Percentiles rank a stretch among this genome's conserved stretches.
phyloP scores from a whole-genome alignment of 2,113 vertebrate genomes.

The Cervus canadensis region DNA sequence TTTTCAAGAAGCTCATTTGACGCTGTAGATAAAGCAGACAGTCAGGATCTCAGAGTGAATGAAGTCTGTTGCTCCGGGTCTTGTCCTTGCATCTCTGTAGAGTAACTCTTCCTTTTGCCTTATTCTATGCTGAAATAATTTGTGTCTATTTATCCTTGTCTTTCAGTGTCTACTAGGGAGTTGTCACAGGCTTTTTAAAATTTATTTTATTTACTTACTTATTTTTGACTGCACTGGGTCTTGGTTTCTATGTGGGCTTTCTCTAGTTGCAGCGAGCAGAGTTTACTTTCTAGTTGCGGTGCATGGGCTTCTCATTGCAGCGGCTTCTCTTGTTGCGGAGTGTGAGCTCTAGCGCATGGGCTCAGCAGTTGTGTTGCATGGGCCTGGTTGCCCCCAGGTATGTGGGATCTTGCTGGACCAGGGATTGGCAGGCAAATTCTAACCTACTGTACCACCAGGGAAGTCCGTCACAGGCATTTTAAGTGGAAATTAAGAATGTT shows the following conservation, averaged over 20 bases:
- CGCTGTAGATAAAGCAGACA: not conserved
- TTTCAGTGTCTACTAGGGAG: not conserved
- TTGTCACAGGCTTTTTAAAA: not conserved
- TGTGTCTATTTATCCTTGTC: not conserved
- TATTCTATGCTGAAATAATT: not conserved
- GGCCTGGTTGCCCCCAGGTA: not conserved
- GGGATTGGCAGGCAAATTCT: not conserved
- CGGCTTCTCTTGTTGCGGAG: not conserved
- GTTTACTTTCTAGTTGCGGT: not conserved
- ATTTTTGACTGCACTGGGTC: not conserved
- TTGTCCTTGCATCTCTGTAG: not conserved
- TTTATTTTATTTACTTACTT: not conserved
- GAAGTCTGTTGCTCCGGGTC: not conserved
- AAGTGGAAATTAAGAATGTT: not conserved
- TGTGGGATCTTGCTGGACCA: not conserved
- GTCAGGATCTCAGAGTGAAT: not conserved
- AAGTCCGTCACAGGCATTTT: not conserved
- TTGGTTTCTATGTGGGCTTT: not conserved
- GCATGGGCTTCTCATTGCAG: accelerated
- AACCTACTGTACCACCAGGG: not conserved
- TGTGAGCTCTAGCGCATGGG: accelerated
- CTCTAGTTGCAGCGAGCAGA: not conserved
- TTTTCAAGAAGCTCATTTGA: not conserved
- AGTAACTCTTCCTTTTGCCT: not conserved
- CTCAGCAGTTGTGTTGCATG: not conserved